A percentile compares a stretch with the other conserved stretches of the same genome.
These are phyloP conservation scores for Tanypteryx hageni DNA, from an alignment of 2,888 invertebrate species.

Conservation along the genomic window DNA sequence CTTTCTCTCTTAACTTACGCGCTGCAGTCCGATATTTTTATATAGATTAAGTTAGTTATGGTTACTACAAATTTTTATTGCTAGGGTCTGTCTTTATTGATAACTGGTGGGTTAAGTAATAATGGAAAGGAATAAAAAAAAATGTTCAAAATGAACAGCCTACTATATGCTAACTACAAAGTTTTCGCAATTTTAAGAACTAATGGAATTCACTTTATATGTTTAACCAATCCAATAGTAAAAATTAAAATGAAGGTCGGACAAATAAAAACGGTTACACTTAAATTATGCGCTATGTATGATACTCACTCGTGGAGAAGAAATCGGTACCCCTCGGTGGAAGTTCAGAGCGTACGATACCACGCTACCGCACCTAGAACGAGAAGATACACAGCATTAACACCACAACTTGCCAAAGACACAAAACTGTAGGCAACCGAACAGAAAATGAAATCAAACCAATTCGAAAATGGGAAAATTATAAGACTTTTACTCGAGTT, in stretches of 20 bases:
- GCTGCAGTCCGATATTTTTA: too few relatives aligned
- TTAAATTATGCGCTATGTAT: neutral
- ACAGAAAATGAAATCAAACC: neutral
- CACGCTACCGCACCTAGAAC: conserved; percentile 60
- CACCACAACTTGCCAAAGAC: neutral
- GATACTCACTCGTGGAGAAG: conserved; percentile 39
- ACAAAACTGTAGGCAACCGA: neutral
- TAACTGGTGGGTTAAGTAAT: too few relatives aligned
- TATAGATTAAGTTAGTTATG: too few relatives aligned
- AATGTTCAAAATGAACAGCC: too few relatives aligned
- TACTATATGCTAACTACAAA: too few relatives aligned
- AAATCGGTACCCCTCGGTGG: conserved; percentile 43
- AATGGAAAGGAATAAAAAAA: too few relatives aligned
- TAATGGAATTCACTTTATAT: neutral
- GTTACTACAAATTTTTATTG: too few relatives aligned
- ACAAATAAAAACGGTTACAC: neutral
- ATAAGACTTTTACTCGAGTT: neutral
- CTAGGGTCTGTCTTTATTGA: too few relatives aligned
- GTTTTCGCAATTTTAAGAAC: neutral
- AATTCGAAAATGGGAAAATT: neutral
- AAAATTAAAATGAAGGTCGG: neutral
- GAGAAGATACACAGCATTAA: neutral
- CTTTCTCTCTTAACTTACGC: too few relatives aligned
- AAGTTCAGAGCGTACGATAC: conserved; percentile 52
- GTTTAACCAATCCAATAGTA: too few relatives aligned